Evolutionary conservation across 2,888 invertebrate genomes (phyloP).

Genomic region (Leucozona laternaria): DNA sequence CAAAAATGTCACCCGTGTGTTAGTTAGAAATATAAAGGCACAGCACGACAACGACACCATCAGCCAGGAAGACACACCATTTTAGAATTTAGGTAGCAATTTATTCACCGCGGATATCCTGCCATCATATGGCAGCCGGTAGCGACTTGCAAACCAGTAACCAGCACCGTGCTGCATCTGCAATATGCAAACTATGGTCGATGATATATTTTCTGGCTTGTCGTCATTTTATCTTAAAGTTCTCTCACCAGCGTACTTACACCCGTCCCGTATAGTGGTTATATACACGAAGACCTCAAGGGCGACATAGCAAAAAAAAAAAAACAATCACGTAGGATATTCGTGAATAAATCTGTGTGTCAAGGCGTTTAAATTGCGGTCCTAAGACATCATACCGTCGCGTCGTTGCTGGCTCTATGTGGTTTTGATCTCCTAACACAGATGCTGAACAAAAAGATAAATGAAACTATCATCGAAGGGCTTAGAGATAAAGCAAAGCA

Average conservation of each 20-base stretch:
- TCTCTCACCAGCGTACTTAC: not conserved
- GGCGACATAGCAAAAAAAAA: not conserved
- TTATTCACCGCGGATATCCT: conserved; percentile 72
- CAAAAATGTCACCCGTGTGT: conserved; percentile 50
- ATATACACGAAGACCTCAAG: not conserved
- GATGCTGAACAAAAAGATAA: conserved; percentile 23
- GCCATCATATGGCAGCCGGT: conserved; percentile 26
- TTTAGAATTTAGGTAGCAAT: conserved; percentile 70
- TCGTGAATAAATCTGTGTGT: conserved; percentile 66
- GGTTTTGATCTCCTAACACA: conserved; percentile 16
- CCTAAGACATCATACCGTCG: conserved; percentile 20
- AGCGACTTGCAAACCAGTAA: not conserved
- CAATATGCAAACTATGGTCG: conserved; percentile 65
- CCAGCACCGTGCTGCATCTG: conserved; percentile 48
- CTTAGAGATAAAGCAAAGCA: not conserved
- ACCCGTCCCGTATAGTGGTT: not conserved
- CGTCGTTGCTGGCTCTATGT: not conserved
- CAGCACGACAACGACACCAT: not conserved
- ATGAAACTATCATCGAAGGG: conserved; percentile 24
- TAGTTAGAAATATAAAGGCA: conserved; percentile 43
- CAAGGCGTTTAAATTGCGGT: conserved; percentile 65
- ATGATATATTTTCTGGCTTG: conserved; percentile 44
- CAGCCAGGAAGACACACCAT: conserved; percentile 43
- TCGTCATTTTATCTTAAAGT: conserved; percentile 47
- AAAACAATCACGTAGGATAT: conserved; percentile 57